phyloP scores from a whole-genome alignment of 2,113 vertebrate species.

The Etheostoma cragini region DNA sequence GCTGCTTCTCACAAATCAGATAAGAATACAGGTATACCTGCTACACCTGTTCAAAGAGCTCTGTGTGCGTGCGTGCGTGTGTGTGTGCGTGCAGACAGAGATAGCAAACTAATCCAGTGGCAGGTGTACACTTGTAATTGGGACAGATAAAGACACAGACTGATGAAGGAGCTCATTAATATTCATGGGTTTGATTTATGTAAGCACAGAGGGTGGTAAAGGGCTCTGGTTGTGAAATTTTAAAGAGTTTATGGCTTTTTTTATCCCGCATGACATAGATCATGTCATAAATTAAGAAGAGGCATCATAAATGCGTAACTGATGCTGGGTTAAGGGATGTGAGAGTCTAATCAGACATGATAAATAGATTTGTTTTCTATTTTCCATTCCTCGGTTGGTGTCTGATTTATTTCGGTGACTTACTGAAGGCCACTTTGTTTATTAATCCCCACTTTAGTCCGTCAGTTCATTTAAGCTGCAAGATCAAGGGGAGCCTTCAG shows the following conservation, averaged over 20 bases:
- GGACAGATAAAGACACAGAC: slow-evolving; percentile 63
- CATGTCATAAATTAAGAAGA: slow-evolving; percentile 42
- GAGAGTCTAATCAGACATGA: slow-evolving; percentile 22
- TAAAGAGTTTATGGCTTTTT: slow-evolving; percentile 44
- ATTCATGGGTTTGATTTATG: slow-evolving; percentile 73
- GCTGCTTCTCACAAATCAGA: slow-evolving; percentile 77
- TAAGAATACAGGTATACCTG: slow-evolving; percentile 75
- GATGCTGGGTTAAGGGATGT: slow-evolving; percentile 15
- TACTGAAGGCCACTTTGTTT: background rate
- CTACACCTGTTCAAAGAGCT: slow-evolving; percentile 76
- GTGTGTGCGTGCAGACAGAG: slow-evolving; percentile 27
- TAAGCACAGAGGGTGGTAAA: slow-evolving; percentile 34
- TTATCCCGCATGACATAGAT: slow-evolving; percentile 34
- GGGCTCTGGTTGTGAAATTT: slow-evolving; percentile 48
- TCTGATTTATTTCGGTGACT: background rate
- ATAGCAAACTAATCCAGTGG: slow-evolving; percentile 64
- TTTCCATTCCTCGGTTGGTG: background rate
- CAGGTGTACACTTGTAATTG: slow-evolving; percentile 70
- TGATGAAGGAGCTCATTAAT: slow-evolving; percentile 70
- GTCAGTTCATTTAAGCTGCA: background rate
- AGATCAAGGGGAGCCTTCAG: slow-evolving; percentile 12
- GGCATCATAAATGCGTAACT: background rate
- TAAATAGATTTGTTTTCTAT: background rate
- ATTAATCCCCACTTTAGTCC: slow-evolving; percentile 22
- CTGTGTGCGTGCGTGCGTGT: slow-evolving; percentile 26